phyloP scores from a whole-genome alignment of 1,140 invertebrate genomes.

The Leptoteleia sp. region DNA sequence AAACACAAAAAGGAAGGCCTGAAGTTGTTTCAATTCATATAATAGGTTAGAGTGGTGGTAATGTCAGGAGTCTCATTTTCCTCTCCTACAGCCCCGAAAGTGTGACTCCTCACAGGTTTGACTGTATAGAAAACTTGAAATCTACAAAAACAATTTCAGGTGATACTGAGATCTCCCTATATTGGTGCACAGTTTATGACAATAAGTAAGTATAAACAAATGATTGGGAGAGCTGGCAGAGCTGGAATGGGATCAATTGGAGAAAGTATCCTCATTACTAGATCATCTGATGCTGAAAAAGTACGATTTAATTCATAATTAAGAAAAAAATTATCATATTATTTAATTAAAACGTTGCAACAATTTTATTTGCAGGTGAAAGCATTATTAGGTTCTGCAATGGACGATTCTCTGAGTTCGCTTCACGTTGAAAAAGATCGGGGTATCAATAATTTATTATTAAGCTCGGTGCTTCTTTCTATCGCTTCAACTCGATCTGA shows the following conservation, averaged over 20 bases:
- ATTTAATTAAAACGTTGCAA: background rate
- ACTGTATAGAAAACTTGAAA: too few relatives aligned
- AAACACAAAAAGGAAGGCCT: too few relatives aligned
- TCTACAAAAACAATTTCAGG: slow-evolving; percentile 80
- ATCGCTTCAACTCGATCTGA: slow-evolving; percentile 82
- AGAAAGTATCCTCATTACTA: slow-evolving; percentile 89
- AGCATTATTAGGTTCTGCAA: slow-evolving; percentile 83
- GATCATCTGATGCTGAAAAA: slow-evolving; percentile 80
- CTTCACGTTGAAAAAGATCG: slow-evolving; percentile 82
- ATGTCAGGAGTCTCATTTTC: too few relatives aligned
- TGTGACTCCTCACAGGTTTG: too few relatives aligned
- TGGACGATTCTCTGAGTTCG: slow-evolving; percentile 87
- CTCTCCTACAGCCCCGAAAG: too few relatives aligned
- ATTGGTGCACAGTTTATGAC: slow-evolving; percentile 90
- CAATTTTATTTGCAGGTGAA: slow-evolving; percentile 74
- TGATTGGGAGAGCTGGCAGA: slow-evolving; percentile 93
- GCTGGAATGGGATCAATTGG: slow-evolving; percentile 89
- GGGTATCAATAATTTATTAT: slow-evolving; percentile 84
- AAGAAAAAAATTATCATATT: background rate
- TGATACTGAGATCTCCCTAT: slow-evolving; percentile 92
- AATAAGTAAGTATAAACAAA: slow-evolving; percentile 94
- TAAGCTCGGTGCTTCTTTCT: slow-evolving; percentile 86
- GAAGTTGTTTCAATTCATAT: too few relatives aligned
- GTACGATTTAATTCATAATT: slow-evolving; percentile 59
- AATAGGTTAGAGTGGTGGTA: too few relatives aligned